These are phyloP conservation scores for Strix uralensis DNA, from an alignment of 2,113 vertebrate genomes.

Conservation along the genomic window DNA sequence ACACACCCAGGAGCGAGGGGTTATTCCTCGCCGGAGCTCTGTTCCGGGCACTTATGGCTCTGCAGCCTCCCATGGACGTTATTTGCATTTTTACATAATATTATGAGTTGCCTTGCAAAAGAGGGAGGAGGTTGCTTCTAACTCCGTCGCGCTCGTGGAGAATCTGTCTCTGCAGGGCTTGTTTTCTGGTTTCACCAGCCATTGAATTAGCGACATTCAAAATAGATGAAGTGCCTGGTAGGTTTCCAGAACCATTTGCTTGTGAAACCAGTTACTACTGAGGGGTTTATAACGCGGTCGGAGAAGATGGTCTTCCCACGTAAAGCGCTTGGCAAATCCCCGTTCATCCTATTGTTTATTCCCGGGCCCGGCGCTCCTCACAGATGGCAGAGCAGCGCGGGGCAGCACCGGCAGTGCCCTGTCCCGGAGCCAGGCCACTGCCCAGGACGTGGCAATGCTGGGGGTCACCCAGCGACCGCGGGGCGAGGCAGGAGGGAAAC, in stretches of 20 bases:
- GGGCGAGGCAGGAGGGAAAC: neutral
- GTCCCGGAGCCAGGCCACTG: neutral
- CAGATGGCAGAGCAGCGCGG: rapidly evolving
- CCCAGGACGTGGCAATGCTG: neutral
- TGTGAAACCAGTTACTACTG: neutral
- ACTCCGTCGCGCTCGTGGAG: neutral
- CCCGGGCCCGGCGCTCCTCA: rapidly evolving
- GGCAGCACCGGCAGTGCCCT: neutral
- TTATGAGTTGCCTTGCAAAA: neutral
- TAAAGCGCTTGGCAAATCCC: neutral
- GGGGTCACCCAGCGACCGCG: neutral
- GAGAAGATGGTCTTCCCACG: neutral
- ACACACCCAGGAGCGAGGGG: neutral
- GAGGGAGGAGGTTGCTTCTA: neutral
- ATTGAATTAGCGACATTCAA: neutral
- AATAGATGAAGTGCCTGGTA: neutral
- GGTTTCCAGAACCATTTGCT: neutral
- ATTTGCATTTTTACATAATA: constrained; percentile 9
- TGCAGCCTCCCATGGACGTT: neutral
- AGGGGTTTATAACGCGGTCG: neutral
- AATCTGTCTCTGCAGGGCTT: neutral
- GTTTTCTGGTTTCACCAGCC: neutral
- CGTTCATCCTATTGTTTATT: neutral
- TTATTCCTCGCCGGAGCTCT: neutral
- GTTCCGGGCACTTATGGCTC: neutral